A percentile compares a stretch with the other conserved stretches of the same genome.
These are phyloP conservation scores for Myripristis jacobus DNA, from an alignment of 2,797 vertebrate genomes.

Conservation along the genomic window DNA sequence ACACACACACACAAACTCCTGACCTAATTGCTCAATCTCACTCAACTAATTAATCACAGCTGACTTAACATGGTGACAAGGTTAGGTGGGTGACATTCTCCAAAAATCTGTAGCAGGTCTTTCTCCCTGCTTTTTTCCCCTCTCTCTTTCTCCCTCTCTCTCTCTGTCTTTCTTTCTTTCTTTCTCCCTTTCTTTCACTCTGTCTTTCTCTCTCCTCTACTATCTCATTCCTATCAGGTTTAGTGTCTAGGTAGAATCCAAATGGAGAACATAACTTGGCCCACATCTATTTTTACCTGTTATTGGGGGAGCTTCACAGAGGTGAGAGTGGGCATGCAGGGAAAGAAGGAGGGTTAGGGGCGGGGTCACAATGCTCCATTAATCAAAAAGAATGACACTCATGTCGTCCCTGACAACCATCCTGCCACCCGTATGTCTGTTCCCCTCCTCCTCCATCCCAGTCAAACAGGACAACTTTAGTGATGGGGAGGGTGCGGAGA, in stretches of 20 bases:
- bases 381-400: slow-evolving; percentile 94
- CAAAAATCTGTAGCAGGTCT: slow-evolving; percentile 81
- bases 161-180: not conserved
- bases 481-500: slow-evolving; percentile 60
- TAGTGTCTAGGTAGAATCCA: slow-evolving; percentile 32
- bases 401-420: slow-evolving; percentile 88
- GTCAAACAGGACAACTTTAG: slow-evolving; percentile 79
- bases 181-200: not conserved
- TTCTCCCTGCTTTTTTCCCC: slow-evolving; percentile 50
- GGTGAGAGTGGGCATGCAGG: slow-evolving; percentile 74
- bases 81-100: slow-evolving; percentile 89
- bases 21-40: slow-evolving; percentile 89
- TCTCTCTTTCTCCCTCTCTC: no score
- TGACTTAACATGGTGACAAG: slow-evolving; percentile 92
- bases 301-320: slow-evolving; percentile 54
- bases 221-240: slow-evolving; percentile 28
- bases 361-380: slow-evolving; percentile 90
- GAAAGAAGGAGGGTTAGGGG: slow-evolving; percentile 70
- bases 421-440: slow-evolving; percentile 73
- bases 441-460: slow-evolving; percentile 69
- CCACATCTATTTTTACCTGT: slow-evolving; percentile 81
- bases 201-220: not conserved
- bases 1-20: slow-evolving; percentile 69
- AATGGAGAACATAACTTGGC: slow-evolving; percentile 63
- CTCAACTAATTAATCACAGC: slow-evolving; percentile 94